A percentile compares a stretch with the other conserved stretches of the same genome.
Conservation (phyloP, 2,888 invertebrate species). For the Didymodactylos carnosus region DNA sequence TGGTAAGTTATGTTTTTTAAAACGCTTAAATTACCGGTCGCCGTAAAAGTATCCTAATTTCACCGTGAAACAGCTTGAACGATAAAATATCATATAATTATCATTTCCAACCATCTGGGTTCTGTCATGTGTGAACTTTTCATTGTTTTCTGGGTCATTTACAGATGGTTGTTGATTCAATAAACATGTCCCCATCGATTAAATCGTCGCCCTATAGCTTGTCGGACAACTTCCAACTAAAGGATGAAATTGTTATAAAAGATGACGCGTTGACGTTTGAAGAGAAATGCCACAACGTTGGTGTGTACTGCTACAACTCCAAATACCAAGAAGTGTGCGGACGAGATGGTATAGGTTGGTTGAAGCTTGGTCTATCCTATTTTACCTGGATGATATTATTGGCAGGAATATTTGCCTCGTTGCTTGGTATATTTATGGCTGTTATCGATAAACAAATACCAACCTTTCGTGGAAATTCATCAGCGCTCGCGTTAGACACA, state of each 20-base stretch:
- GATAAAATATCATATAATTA: too few relatives aligned
- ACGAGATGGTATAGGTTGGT: slow-evolving; percentile 7
- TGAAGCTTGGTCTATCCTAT: not conserved
- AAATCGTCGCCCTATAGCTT: too few relatives aligned
- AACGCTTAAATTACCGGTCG: too few relatives aligned
- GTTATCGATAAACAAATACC: slow-evolving; percentile 8
- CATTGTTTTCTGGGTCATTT: too few relatives aligned
- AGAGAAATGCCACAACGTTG: slow-evolving; percentile 5
- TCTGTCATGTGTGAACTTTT: too few relatives aligned
- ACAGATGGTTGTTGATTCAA: too few relatives aligned
- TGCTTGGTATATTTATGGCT: slow-evolving; percentile 8
- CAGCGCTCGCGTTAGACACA: too few relatives aligned
- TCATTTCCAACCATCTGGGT: too few relatives aligned
- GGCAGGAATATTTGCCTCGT: not conserved
- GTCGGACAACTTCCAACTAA: slow-evolving; percentile 1
- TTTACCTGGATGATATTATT: not conserved
- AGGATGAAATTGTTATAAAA: slow-evolving; percentile 4
- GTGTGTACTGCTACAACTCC: not conserved
- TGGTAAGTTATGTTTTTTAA: too few relatives aligned
- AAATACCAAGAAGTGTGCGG: slow-evolving; percentile 6
- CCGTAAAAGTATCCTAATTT: too few relatives aligned
- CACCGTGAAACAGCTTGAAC: too few relatives aligned
- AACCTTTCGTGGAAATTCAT: slow-evolving; percentile 1
- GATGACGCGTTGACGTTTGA: not conserved
- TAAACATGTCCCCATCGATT: too few relatives aligned